Evolutionary conservation across 1,140 invertebrate genomes (phyloP).

Genomic region (Pachypsylla venusta): DNA sequence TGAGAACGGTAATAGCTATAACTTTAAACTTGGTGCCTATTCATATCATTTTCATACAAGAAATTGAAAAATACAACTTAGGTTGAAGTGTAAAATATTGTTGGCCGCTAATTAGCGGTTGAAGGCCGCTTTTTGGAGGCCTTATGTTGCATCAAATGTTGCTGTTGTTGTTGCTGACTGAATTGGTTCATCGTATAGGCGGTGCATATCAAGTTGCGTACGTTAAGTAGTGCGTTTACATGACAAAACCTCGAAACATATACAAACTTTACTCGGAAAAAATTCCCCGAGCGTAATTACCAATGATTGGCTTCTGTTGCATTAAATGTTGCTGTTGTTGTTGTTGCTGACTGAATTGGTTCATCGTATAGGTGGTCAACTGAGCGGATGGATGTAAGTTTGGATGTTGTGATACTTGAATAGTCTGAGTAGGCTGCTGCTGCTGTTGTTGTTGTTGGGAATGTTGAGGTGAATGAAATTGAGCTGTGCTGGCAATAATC

Average conservation of each 20-base stretch:
- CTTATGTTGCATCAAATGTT: background rate
- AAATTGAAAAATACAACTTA: too few species aligned
- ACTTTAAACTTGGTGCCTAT: too few species aligned
- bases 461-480: background rate
- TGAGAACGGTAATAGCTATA: too few species aligned
- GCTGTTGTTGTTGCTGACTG: background rate
- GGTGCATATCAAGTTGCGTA: too few species aligned
- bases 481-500: background rate
- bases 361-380: background rate
- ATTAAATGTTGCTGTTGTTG: background rate
- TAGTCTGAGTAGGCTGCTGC: background rate
- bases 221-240: too few species aligned
- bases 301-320: background rate
- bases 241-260: too few species aligned
- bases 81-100: too few species aligned
- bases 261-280: too few species aligned
- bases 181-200: background rate
- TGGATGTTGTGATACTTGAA: background rate
- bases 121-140: too few species aligned
- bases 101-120: too few species aligned
- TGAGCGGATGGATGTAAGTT: background rate
- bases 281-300: too few species aligned
- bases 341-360: background rate
- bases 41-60: too few species aligned
- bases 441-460: background rate